These are phyloP conservation scores for Orgyia antiqua DNA, from an alignment of 2,888 invertebrate species.

Conservation along the genomic window DNA sequence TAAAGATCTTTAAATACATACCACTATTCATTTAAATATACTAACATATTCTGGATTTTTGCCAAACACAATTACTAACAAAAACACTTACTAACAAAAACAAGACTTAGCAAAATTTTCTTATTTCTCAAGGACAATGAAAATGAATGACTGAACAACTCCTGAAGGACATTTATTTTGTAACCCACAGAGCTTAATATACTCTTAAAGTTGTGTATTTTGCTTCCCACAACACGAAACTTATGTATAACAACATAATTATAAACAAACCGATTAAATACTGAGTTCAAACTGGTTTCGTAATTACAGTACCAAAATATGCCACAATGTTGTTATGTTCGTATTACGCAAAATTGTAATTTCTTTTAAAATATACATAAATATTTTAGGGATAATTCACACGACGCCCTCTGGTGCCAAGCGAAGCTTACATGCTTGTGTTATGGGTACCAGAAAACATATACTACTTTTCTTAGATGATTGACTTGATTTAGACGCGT, in stretches of 20 bases:
- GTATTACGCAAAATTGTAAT: background rate
- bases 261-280: conserved; percentile 7
- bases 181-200: conserved; percentile 8
- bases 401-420: no score
- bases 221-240: conserved; percentile 6
- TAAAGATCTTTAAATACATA: no score
- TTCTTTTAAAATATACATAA: no score
- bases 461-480: no score
- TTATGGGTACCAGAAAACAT: no score
- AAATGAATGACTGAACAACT: background rate
- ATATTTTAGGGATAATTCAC: no score
- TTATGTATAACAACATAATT: conserved; percentile 6
- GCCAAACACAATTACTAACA: background rate
- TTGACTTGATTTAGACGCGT: no score
- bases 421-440: no score
- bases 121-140: background rate
- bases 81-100: background rate
- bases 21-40: no score
- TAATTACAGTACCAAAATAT: conserved; percentile 2
- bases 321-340: background rate
- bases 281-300: conserved; percentile 1
- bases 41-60: background rate
- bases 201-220: conserved; percentile 11
- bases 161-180: conserved; percentile 2
- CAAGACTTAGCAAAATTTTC: background rate